Base-by-base conservation (phyloP, 2,797 vertebrate species). In the Arnoldichthys spilopterus region DNA sequence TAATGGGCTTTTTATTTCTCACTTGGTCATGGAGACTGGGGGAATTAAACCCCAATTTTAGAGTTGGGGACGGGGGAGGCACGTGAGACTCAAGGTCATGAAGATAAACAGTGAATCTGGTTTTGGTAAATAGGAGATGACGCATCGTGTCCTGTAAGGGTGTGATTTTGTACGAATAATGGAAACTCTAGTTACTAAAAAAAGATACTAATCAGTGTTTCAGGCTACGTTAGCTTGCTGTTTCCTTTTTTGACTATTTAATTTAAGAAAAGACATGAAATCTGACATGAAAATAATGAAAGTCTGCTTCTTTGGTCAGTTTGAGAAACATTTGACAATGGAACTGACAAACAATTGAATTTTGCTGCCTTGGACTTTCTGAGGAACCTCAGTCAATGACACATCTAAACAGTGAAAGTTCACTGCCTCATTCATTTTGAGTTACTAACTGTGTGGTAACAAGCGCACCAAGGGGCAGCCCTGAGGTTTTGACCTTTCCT, bases 1-100 rank as follows among this genome's bases (percentile, higher is more conserved):
- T 92, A 90, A 93, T 91, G 90, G 90, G 87, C 89, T 92, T 94
- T 93, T 93, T 92, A 94, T 95, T 94, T 93, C 89, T 88, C 28
- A 87, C 90, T 93, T 90, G 87, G 91, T 91, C 86, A 87, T 87
- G 79, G 76, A 89, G 81, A 89, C 88, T 85, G 84, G 86, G 86
- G 80, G 87, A 91, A 93, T 93, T 91, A 93, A 91, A 92, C 88
- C 86, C 87, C 24, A 83, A 83, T 86, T 91, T 91, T 90, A 86
- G 87, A 86, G 86, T 89, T 89, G 86, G 80, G 82, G n/a, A n/a
- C 88, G 85, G 79, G 82, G 83, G 89, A 88, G 90, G n/a, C n/a
- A n/a, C 88, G 86, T 81, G 84, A 86, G 89, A 66, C 82, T 89
- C 90, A 94, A 94, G 92, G 93, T 93, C 92, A 93, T 20, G 63